A percentile compares a stretch with the other conserved stretches of the same genome.
These are phyloP conservation scores for Solenodon paradoxus DNA, from an alignment of 2,113 vertebrate genomes.

Conservation along the genomic window DNA sequence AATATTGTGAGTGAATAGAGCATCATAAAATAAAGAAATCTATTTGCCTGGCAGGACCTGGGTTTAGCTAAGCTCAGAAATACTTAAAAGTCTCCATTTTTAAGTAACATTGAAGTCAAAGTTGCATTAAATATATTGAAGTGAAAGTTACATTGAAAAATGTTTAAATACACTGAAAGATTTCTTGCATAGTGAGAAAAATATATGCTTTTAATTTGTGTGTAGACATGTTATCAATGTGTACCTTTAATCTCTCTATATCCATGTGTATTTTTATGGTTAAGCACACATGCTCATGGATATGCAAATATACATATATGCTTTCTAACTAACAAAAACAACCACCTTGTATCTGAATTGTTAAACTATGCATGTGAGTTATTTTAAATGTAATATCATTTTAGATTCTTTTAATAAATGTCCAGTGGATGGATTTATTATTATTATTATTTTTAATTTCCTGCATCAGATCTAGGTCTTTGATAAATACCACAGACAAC, in stretches of 20 bases:
- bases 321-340: constrained; percentile 46
- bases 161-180: not conserved
- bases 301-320: not conserved
- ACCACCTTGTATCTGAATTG: constrained; percentile 48
- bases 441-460: constrained; percentile 85
- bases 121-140: not conserved
- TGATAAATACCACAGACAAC: constrained; percentile 90
- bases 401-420: constrained; percentile 82
- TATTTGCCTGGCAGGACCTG: not conserved
- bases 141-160: not conserved
- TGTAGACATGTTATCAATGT: not conserved
- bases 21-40: not conserved
- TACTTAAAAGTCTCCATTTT: constrained; percentile 28
- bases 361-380: constrained; percentile 69
- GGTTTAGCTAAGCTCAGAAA: constrained; percentile 37
- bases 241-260: not conserved
- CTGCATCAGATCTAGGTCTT: constrained; percentile 86
- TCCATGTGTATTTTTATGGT: not conserved
- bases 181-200: not conserved
- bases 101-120: constrained; percentile 25
- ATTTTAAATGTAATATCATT: constrained; percentile 81
- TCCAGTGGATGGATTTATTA: constrained; percentile 80
- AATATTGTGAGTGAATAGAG: not conserved
- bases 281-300: not conserved
- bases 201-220: not conserved